A percentile compares a stretch with the other conserved stretches of the same genome.
phyloP scores from a whole-genome alignment of 2,113 vertebrate genomes.

The Dinomys branickii region DNA sequence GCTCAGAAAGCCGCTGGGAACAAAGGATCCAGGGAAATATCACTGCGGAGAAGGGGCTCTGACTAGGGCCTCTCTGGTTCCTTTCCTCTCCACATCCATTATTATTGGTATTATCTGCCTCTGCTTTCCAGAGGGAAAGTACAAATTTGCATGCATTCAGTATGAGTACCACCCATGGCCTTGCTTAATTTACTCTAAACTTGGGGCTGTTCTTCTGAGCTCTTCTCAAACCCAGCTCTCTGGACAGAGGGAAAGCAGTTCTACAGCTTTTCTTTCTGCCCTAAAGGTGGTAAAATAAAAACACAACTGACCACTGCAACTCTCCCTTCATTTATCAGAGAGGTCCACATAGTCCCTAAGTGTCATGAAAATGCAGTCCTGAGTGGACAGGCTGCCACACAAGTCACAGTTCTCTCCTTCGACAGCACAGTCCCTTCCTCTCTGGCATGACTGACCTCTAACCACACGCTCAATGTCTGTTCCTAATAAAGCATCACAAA shows the following conservation, averaged over 20 bases:
- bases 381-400: not conserved
- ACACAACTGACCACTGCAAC: no score
- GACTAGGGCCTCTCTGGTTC: not conserved
- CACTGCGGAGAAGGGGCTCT: not conserved
- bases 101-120: not conserved
- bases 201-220: not conserved
- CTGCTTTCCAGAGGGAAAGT: not conserved
- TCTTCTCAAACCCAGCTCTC: not conserved
- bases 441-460: not conserved
- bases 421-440: rapidly evolving
- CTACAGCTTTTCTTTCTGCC: not conserved
- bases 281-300: not conserved
- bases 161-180: not conserved
- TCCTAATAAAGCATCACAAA: constrained; percentile 37
- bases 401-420: not conserved
- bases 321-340: not conserved
- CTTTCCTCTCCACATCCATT: rapidly evolving
- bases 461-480: not conserved
- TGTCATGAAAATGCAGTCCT: not conserved
- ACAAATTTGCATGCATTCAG: rapidly evolving
- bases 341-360: not conserved
- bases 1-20: constrained; percentile 13
- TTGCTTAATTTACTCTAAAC: not conserved
- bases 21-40: not conserved
- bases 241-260: not conserved